Evolutionary conservation across 2,888 invertebrate species (phyloP), one percentile per base, ranked within the genome.

Genomic region (Gibbula magus): DNA sequence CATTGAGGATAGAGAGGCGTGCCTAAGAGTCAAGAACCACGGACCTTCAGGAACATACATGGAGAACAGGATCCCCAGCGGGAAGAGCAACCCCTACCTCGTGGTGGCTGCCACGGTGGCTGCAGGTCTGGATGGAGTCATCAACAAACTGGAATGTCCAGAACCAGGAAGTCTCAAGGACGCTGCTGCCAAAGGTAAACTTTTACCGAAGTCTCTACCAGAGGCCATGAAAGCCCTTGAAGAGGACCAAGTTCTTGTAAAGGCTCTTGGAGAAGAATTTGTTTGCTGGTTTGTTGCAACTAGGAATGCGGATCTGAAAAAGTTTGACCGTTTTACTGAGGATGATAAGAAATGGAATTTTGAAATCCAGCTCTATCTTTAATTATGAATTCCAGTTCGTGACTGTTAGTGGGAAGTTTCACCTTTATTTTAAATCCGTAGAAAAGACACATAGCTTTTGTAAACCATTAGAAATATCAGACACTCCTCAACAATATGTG

Each of bases 101-200:
- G 82, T 75, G 45, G 35, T 84, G 20, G 84, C 84, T 0, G 82
- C 79, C 4, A 82, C 80, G 4, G 51, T 84, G 13, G 84, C 84
- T 45, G 84, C 84, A 2, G 84, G 84, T 8, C 53, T 84, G 78
- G 84, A 84, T 35, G 84, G 84, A 2, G 53, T 84, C 39, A 76
- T 67, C 29, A 78, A 76, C 25, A 70, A 82, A 51, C 67, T 84
- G 53, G 66, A 51, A 16, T 82, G 82, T 29, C 84, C 82, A 0
- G 32, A 22, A 20, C 51, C 74, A 20, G 51, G 51, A 4, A 51
- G 51, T 18, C 53, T 32, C 20, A 81, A 79, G 7, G 10, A 61
- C 25, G 67, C 70, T 5, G 18, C 22, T 53, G 75, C 75, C n/a
- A 45, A 45, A 45, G 10, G 13, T 10, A 7, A 10, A 13, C 45